Percentiles rank a stretch among this genome's conserved stretches.
phyloP scores from a whole-genome alignment of 2,113 vertebrate genomes.

The Mellivora capensis region DNA sequence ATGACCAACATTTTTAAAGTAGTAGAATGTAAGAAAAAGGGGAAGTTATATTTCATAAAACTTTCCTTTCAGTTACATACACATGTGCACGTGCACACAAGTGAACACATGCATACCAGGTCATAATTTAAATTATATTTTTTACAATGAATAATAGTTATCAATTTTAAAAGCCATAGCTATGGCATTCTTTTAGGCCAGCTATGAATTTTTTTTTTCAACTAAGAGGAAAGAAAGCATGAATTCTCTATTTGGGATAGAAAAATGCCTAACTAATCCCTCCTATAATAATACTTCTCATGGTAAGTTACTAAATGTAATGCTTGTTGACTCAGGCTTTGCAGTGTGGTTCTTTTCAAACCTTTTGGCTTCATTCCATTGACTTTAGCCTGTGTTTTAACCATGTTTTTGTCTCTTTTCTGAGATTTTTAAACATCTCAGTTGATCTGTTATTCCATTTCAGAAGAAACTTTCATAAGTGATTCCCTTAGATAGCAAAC shows the following conservation, averaged over 20 bases:
- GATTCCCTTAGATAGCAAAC: constrained; percentile 21
- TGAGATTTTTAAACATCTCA: constrained; percentile 16
- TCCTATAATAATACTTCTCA: not conserved
- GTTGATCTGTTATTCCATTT: constrained; percentile 14
- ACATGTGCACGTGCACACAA: not conserved
- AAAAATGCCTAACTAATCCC: constrained; percentile 28
- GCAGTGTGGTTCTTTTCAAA: constrained; percentile 6
- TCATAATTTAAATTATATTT: constrained; percentile 17
- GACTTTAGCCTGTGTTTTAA: constrained; percentile 16
- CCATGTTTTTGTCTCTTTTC: constrained; percentile 7
- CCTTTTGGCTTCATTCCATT: not conserved
- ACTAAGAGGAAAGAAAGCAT: constrained; percentile 30
- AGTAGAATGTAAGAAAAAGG: not conserved
- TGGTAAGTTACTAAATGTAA: not conserved
- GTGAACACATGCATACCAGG: not conserved
- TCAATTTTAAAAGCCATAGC: not conserved
- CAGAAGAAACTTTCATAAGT: constrained; percentile 21
- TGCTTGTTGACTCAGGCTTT: constrained; percentile 11
- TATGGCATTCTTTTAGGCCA: not conserved
- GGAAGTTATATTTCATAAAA: not conserved
- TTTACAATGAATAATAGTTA: not conserved
- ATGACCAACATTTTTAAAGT: not conserved
- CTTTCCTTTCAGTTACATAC: not conserved
- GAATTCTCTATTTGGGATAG: constrained; percentile 4
- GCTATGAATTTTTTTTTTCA: constrained; percentile 2